phyloP scores from a whole-genome alignment of 1,140 invertebrate species.

The Drosophila mojavensis region DNA sequence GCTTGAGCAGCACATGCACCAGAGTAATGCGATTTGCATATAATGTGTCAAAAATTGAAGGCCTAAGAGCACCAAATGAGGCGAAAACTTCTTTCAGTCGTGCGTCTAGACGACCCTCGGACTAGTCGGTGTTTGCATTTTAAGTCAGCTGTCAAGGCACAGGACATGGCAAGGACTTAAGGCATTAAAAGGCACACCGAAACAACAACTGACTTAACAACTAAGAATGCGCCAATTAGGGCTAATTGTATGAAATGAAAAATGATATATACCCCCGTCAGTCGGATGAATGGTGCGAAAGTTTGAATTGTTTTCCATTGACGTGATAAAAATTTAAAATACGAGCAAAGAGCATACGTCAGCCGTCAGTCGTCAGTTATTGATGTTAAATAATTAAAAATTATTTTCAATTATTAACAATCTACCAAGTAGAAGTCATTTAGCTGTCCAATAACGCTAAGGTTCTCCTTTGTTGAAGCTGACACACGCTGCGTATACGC shows the following conservation, averaged over 20 bases:
- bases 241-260: too few relatives aligned
- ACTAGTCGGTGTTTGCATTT: background rate
- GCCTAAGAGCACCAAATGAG: background rate
- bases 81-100: slow-evolving; percentile 5
- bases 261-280: too few relatives aligned
- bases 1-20: slow-evolving; percentile 4
- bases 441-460: background rate
- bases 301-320: too few relatives aligned
- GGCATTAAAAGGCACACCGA: background rate
- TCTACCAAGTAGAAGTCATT: background rate
- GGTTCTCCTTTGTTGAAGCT: background rate
- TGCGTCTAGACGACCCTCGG: slow-evolving; percentile 53
- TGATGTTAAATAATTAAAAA: too few relatives aligned
- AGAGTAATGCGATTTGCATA: slow-evolving; percentile 52
- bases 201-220: too few relatives aligned
- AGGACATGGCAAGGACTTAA: slow-evolving; percentile 2
- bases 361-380: background rate
- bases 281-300: too few relatives aligned
- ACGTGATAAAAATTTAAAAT: too few relatives aligned
- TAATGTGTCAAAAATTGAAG: slow-evolving; percentile 26
- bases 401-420: background rate
- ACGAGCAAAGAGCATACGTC: background rate
- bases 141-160: slow-evolving; percentile 5
- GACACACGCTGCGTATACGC: slow-evolving; percentile 28
- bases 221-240: background rate